phyloP scores from a whole-genome alignment of 2,888 invertebrate species.

The Machimus atricapillus region DNA sequence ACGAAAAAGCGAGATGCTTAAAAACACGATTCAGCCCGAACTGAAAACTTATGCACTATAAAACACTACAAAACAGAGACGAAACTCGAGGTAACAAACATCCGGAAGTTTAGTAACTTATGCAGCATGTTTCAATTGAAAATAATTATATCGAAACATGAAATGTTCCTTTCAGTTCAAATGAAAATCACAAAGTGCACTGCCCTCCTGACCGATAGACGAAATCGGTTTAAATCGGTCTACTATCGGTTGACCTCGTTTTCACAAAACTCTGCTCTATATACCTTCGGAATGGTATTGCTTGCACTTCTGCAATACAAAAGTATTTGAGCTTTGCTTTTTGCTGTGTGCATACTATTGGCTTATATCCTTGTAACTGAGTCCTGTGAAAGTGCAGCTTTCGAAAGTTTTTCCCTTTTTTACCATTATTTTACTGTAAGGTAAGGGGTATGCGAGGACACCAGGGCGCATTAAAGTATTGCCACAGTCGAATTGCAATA shows the following conservation, averaged over 20 bases:
- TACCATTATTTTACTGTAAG: conserved; percentile 16
- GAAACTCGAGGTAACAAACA: not conserved
- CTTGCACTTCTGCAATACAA: conserved; percentile 16
- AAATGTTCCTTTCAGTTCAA: conserved; percentile 53
- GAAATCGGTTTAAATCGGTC: conserved; percentile 53
- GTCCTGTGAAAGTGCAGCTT: conserved; percentile 32
- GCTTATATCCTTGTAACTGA: not conserved
- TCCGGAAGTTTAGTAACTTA: conserved; percentile 8
- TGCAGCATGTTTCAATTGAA: not conserved
- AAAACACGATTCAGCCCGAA: not conserved
- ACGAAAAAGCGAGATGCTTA: not conserved
- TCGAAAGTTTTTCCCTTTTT: conserved; percentile 9
- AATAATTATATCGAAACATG: conserved; percentile 20
- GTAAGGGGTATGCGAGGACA: not conserved
- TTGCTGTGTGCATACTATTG: conserved; percentile 22
- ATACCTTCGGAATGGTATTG: conserved; percentile 22
- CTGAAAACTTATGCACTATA: conserved; percentile 1
- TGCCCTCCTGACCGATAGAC: conserved; percentile 57
- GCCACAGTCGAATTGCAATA: not conserved
- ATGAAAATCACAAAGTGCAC: conserved; percentile 57
- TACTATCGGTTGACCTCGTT: conserved; percentile 53
- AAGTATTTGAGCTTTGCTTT: conserved; percentile 27
- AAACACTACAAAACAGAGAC: not conserved
- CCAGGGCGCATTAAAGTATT: not conserved
- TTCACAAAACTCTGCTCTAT: conserved; percentile 45